Evolutionary conservation across 2,888 invertebrate species (phyloP).

Genomic region (Nudaria mundana): DNA sequence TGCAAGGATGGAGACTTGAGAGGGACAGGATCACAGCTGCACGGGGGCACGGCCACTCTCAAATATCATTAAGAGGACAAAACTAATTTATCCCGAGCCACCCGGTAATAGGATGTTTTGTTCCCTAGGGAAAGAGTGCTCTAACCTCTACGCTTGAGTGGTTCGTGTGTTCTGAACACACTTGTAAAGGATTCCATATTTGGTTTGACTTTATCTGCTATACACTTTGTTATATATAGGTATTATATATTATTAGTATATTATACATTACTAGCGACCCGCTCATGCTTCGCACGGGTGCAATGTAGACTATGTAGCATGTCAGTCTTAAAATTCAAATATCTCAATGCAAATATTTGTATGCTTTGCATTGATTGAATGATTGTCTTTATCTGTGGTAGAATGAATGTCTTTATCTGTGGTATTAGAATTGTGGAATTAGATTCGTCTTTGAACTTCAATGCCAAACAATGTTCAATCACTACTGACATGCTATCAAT

Average conservation of each 20-base stretch:
- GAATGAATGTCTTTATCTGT: too few species aligned
- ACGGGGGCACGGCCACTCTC: too few species aligned
- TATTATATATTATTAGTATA: neutral
- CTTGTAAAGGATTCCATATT: neutral
- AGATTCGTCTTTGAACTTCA: too few species aligned
- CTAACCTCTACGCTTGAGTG: neutral
- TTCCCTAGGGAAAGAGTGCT: conserved; percentile 12
- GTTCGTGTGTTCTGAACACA: neutral
- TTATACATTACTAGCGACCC: neutral
- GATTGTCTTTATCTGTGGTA: too few species aligned
- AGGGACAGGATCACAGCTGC: neutral
- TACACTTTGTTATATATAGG: neutral
- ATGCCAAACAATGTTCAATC: too few species aligned
- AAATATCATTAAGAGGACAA: conserved; percentile 31
- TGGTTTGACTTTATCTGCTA: neutral
- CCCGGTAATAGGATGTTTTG: conserved; percentile 26
- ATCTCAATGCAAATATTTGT: too few species aligned
- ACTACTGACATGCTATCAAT: too few species aligned
- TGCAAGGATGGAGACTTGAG: neutral
- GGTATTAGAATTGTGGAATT: too few species aligned
- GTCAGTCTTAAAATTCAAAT: too few species aligned
- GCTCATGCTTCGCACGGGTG: too few species aligned
- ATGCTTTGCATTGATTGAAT: too few species aligned
- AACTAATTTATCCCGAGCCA: conserved; percentile 29
- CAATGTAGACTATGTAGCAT: too few species aligned